phyloP scores from a whole-genome alignment of 2,113 vertebrate species.

The Psilopsiagon aymara region DNA sequence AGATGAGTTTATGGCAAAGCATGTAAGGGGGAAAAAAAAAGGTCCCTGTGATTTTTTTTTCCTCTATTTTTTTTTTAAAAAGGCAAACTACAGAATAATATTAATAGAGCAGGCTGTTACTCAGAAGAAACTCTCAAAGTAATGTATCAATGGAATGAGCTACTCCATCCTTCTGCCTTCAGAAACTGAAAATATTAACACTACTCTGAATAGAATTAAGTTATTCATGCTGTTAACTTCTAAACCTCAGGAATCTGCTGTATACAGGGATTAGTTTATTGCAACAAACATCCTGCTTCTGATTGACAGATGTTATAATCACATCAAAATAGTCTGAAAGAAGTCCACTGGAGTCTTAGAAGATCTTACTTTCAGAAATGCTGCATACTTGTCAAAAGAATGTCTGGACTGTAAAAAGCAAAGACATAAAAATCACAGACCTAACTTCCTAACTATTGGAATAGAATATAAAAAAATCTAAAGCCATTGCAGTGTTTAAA shows the following conservation, averaged over 20 bases:
- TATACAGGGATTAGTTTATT: not conserved
- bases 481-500: not conserved
- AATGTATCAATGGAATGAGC: not conserved
- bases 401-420: not conserved
- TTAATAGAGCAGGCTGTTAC: not conserved
- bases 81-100: not conserved
- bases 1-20: not conserved
- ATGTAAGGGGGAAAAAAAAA: not conserved
- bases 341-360: not conserved
- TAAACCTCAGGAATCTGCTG: constrained; percentile 27
- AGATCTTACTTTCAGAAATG: constrained; percentile 4
- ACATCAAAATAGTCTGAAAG: not conserved
- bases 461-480: not conserved
- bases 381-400: not conserved
- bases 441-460: not conserved
- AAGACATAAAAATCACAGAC: not conserved
- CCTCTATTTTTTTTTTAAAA: not conserved
- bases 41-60: not conserved
- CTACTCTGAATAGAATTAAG: not conserved
- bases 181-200: not conserved
- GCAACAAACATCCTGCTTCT: not conserved
- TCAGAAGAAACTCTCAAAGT: not conserved
- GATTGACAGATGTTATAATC: not conserved
- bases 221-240: constrained; percentile 1
- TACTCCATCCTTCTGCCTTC: not conserved